phyloP scores from a whole-genome alignment of 2,888 invertebrate species.

The Drosophila demipolita region DNA sequence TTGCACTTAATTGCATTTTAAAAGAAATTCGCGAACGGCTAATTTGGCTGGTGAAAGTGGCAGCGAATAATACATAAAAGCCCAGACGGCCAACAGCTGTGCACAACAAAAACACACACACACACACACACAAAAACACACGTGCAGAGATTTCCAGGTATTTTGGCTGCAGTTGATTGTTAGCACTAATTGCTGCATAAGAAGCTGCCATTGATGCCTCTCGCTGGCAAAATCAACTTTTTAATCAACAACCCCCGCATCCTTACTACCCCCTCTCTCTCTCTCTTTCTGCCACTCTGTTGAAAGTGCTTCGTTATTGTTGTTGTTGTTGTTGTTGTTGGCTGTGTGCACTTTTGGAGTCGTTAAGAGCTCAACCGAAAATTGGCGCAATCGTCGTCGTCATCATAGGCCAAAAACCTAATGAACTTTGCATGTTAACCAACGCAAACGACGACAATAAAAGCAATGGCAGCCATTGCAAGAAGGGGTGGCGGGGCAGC shows the following conservation, averaged over 20 bases:
- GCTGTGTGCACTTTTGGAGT: conserved; percentile 59
- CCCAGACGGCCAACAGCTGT: conserved; percentile 35
- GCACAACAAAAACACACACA: background rate
- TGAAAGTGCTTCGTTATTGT: conserved; percentile 8
- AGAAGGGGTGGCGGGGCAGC: background rate
- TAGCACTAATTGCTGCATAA: conserved; percentile 75
- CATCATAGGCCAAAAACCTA: conserved; percentile 71
- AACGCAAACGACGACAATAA: conserved; percentile 39
- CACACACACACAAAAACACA: conserved; percentile 4
- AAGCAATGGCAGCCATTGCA: conserved; percentile 21
- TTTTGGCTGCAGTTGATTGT: conserved; percentile 52
- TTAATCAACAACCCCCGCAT: background rate
- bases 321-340: conserved; percentile 43
- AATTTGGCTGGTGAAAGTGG: conserved; percentile 76
- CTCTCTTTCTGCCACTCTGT: background rate
- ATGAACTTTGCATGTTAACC: conserved; percentile 76
- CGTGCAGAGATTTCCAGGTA: conserved; percentile 13
- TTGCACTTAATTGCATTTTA: conserved; percentile 75
- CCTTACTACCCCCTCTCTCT: background rate
- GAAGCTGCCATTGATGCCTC: conserved; percentile 55
- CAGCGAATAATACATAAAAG: conserved; percentile 71
- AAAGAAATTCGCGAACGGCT: conserved; percentile 70
- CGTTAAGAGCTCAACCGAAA: conserved; percentile 57
- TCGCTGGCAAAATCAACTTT: background rate
- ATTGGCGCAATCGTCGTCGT: conserved; percentile 53